Base-by-base conservation (phyloP, 1,140 invertebrate species). In the Chrysopa pallens region DNA sequence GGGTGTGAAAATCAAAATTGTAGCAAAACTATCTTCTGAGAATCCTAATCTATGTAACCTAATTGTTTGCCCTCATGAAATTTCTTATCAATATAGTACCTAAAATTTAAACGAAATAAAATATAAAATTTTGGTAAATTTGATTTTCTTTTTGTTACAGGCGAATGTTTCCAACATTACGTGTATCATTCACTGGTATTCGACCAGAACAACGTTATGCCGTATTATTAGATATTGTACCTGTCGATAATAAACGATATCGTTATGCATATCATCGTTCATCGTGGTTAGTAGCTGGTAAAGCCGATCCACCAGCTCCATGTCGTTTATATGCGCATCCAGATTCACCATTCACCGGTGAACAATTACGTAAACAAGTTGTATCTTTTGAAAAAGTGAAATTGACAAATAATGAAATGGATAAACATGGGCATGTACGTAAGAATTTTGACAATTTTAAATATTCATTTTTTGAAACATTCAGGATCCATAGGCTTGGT, bases 381-480 rank as follows among this genome's bases (percentile, higher is more conserved):
- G 89, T 98, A 53, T 94, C 91, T 47, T 98, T 98, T 66, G 95
- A 98, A 72, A 98, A 98, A 69, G 88, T 97, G 60, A 98, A 98
- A 66, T 77, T 98, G 48, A 98, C 94, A 60, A 98, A 98, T 68
- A 98, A 98, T 68, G 91, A 96, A 64, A 88, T 95, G 80, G 93
- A 98, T 66, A 95, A 93, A 64, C 87, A 90, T 59, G 92, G 92
- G 66, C 92, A 98, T 76, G 94, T 98, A 69, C 76, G 75, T 63
- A 23, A 23, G 17, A 23, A 23, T 23, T 23, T 23, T 23, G 17
- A n/a, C n/a, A 5, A 23, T 23, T 23, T 23, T 23, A 23, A n/a
- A n/a, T n/a, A n/a, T n/a, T n/a, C n/a, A n/a, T n/a, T n/a, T n/a
- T n/a, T n/a, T n/a, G n/a, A n/a, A n/a, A n/a, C n/a, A n/a, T n/a